These are phyloP conservation scores for Drosophila emarginata DNA, from an alignment of 2,888 invertebrate genomes.

Conservation along the genomic window DNA sequence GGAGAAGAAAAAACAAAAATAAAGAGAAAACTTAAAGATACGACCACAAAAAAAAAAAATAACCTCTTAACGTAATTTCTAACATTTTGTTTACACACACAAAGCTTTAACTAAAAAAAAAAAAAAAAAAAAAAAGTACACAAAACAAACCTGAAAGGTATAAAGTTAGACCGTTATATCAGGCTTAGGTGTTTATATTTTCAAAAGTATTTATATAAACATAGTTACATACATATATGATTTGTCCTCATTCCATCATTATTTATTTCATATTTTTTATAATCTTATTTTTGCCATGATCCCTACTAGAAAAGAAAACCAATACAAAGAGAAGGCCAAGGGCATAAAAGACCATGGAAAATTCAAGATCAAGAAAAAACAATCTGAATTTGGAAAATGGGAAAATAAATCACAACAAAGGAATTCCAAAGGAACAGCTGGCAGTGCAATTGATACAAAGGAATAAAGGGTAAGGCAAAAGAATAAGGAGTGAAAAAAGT, in stretches of 20 bases:
- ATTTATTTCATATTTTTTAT: too few species aligned
- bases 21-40: background rate
- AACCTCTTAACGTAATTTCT: conserved; percentile 1
- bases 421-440: background rate
- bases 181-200: background rate
- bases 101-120: background rate
- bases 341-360: too few species aligned
- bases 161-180: background rate
- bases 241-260: too few species aligned
- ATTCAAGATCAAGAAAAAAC: too few species aligned
- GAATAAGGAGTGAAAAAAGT: background rate
- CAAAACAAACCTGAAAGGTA: background rate
- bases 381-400: too few species aligned
- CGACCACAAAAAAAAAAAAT: background rate
- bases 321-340: too few species aligned
- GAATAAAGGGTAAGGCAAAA: background rate
- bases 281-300: too few species aligned
- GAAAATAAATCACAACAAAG: background rate
- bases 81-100: background rate
- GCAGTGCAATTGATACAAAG: background rate
- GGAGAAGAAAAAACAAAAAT: background rate
- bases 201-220: background rate
- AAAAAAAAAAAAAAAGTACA: background rate
- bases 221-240: background rate
- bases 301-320: too few species aligned